These are phyloP conservation scores for Thunnus maccoyii DNA, from an alignment of 2,113 vertebrate species.

Conservation along the genomic window DNA sequence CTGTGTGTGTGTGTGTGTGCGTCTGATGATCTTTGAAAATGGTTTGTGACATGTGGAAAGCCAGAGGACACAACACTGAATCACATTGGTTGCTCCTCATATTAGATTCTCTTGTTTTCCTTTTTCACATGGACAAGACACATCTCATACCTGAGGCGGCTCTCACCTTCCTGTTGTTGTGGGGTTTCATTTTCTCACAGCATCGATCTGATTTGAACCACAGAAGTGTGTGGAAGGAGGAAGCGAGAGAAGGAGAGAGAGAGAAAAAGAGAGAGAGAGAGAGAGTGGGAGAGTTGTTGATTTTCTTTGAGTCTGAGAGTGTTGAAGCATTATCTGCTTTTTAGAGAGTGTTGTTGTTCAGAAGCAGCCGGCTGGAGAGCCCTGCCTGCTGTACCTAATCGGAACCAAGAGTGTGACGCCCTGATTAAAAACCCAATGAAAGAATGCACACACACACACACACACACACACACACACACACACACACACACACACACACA, in stretches of 20 bases:
- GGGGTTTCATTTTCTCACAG: constrained; percentile 69
- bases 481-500: background rate
- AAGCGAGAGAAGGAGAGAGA: background rate
- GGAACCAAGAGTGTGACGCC: constrained; percentile 67
- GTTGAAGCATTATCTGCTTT: constrained; percentile 68
- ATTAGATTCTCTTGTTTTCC: constrained; percentile 67
- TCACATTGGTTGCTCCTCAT: constrained; percentile 65
- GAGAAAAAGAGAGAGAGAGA: background rate
- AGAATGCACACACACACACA: constrained; percentile 30
- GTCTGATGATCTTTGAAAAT: constrained; percentile 64
- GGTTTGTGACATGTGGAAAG: constrained; percentile 57
- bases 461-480: constrained; percentile 27
- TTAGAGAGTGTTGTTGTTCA: constrained; percentile 66
- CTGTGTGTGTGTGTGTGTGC: no score
- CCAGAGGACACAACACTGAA: constrained; percentile 70
- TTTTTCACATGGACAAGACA: constrained; percentile 51
- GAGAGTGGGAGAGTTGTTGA: constrained; percentile 40
- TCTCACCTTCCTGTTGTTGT: constrained; percentile 52
- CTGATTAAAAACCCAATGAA: constrained; percentile 78
- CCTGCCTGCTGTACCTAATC: constrained; percentile 73
- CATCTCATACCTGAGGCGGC: constrained; percentile 60
- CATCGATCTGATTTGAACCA: constrained; percentile 63
- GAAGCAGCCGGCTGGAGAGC: constrained; percentile 70
- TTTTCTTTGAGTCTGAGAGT: constrained; percentile 63
- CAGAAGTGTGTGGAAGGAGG: constrained; percentile 22